phyloP scores from a whole-genome alignment of 2,888 invertebrate genomes.

The Hemithea aestivaria region DNA sequence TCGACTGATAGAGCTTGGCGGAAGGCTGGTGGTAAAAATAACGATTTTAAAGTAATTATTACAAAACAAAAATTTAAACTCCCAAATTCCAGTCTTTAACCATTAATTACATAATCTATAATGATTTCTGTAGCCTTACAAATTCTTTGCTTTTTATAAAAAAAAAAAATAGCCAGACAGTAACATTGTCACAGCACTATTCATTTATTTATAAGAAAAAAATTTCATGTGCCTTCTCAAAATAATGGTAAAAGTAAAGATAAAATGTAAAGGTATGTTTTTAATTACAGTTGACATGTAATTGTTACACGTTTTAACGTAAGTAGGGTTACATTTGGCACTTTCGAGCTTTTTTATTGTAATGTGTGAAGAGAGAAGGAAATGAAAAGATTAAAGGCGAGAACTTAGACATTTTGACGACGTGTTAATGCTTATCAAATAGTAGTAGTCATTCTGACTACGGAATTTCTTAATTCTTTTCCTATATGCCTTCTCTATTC shows the following conservation, averaged over 20 bases:
- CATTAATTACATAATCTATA: conserved; percentile 5
- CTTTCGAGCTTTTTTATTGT: conserved; percentile 37
- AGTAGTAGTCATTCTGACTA: no score
- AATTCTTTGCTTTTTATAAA: conserved; percentile 32
- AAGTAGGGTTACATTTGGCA: conserved; percentile 61
- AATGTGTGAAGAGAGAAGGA: conserved; percentile 21
- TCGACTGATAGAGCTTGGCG: conserved; percentile 37
- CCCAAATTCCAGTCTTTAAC: conserved; percentile 8
- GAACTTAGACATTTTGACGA: no score
- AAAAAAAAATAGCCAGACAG: no score
- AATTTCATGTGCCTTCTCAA: conserved; percentile 78
- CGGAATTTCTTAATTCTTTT: no score
- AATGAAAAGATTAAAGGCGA: neutral
- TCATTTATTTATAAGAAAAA: conserved; percentile 61
- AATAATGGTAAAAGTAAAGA: conserved; percentile 51
- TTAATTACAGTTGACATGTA: conserved; percentile 59
- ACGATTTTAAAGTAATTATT: conserved; percentile 22
- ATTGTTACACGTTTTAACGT: conserved; percentile 62
- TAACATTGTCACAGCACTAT: conserved; percentile 36
- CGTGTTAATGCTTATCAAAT: no score
- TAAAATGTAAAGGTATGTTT: conserved; percentile 59
- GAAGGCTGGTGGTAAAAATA: conserved; percentile 36
- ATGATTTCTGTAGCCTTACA: conserved; percentile 12
- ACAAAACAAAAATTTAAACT: conserved; percentile 5
- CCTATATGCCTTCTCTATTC: conserved; percentile 7